Evolutionary conservation across 2,888 invertebrate species (phyloP).

Genomic region (Mythimna vitellina): DNA sequence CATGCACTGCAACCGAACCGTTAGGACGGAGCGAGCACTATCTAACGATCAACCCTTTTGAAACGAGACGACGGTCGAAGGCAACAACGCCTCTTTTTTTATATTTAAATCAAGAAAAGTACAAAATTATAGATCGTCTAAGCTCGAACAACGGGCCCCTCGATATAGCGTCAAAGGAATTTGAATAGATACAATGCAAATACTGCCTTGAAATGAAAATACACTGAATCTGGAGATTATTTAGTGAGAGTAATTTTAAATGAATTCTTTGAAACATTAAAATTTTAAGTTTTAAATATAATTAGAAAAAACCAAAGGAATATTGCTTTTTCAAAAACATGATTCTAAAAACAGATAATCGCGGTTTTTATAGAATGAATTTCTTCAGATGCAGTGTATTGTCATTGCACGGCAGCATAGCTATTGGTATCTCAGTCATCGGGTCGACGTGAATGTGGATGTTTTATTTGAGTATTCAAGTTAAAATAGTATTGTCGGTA

Average conservation of each 20-base stretch:
- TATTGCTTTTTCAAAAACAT: neutral
- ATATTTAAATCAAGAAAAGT: conserved; percentile 21
- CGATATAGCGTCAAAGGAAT: neutral
- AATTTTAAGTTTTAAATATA: neutral
- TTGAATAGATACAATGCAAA: neutral
- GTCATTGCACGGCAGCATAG: neutral
- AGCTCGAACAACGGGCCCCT: conserved; percentile 17
- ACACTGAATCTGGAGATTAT: neutral
- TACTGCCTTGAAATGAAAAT: neutral
- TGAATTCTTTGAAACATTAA: no score
- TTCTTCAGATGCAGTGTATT: neutral
- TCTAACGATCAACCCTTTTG: conserved; percentile 91
- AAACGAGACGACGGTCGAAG: conserved; percentile 82
- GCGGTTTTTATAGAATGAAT: no score
- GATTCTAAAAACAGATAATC: neutral
- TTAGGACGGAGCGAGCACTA: conserved; percentile 79
- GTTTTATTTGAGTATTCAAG: no score
- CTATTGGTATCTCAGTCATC: neutral
- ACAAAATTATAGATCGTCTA: conserved; percentile 6
- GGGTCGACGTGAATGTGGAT: neutral
- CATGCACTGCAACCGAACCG: conserved; percentile 87
- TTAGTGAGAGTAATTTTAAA: neutral
- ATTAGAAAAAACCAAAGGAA: neutral
- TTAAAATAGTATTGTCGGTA: neutral
- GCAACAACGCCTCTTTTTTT: conserved; percentile 36